Base-by-base conservation (phyloP, 2,888 invertebrate species). In the Tachina lurida region DNA sequence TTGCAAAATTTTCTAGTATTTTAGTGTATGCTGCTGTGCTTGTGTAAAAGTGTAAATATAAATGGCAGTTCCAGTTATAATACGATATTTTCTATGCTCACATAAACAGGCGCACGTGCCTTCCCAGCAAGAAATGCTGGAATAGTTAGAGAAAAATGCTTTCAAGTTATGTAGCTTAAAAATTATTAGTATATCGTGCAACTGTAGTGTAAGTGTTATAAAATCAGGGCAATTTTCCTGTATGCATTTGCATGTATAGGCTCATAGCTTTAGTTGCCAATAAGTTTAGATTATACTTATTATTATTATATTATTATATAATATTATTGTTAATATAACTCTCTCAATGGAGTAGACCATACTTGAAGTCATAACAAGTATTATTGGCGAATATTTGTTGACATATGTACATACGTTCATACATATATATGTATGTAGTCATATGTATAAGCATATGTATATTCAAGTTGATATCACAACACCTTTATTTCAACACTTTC, bases 331-430 rank as follows among this genome's bases (percentile, higher is more conserved):
- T 31, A 31, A 31, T 7, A 31, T 31, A 31, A 31, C 31, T 31
- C 31, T 31, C 7, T 31, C 31, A 31, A 31, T 31, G 7, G 31
- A 31, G 65, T 22, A 49, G n/a, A 13, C 22, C 15, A 31, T 43
- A 17, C 41, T 49, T n/a, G 31, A 39, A 31, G 7, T 31, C 17
- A 67, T n/a, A 31, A 17, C 47, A 47, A 71, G 58, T 45, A 71
- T 47, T 71, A 8, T 73, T 60, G 58, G n/a, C 17, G 47, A 73
- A 60, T 73, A 60, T 58, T 71, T 58, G 56, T 19, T 7, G 56
- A 22, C 45, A 56, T 10, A 17, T 8, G 19, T 54, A 52, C 17
- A 3, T 52, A 54, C 10, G 2, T 54, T 13, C 8, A 10, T 54
- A 52, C 17, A 3, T 52, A 54, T 10, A 1, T 54, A 17, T n/a